Conservation (phyloP, 2,113 vertebrate genomes). For the Bambusicola thoracicus region DNA sequence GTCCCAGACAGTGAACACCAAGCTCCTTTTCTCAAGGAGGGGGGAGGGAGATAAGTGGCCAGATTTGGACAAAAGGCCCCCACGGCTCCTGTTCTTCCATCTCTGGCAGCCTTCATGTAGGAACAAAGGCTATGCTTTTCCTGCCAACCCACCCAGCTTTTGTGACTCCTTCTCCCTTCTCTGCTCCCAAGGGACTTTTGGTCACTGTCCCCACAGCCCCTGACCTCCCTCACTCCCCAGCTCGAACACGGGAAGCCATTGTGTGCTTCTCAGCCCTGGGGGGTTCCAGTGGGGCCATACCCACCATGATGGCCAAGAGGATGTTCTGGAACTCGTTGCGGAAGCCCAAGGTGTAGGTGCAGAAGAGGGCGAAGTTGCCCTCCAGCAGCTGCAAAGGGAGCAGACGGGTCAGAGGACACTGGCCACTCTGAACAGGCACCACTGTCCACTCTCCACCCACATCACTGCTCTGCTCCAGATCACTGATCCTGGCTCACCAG, state of each 20-base stretch:
- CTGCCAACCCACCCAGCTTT: background rate
- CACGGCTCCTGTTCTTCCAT: background rate
- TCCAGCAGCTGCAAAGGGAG: slow-evolving; percentile 85
- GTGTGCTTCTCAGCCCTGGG: rapidly evolving
- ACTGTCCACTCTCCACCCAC: background rate
- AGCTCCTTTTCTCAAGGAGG: background rate
- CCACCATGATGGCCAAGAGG: slow-evolving; percentile 94
- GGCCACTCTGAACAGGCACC: background rate
- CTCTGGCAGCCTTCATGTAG: background rate
- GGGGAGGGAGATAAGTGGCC: slow-evolving; percentile 5
- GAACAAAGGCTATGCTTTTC: slow-evolving; percentile 57
- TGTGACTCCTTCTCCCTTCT: background rate
- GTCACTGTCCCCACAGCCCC: background rate
- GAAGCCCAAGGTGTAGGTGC: slow-evolving; percentile 91
- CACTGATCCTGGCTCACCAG: rapidly evolving
- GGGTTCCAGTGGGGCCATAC: background rate
- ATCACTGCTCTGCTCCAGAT: background rate
- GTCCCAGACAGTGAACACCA: slow-evolving; percentile 7
- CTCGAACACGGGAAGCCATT: background rate
- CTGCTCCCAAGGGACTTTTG: background rate
- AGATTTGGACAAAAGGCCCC: slow-evolving; percentile 38
- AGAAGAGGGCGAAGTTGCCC: slow-evolving; percentile 96
- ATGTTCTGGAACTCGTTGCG: slow-evolving; percentile 93
- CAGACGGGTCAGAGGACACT: background rate
- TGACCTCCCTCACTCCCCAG: background rate